Evolutionary conservation across 92 coral and sea anemone genomes (phyloP).

Genomic region (Actinostola sp.): DNA sequence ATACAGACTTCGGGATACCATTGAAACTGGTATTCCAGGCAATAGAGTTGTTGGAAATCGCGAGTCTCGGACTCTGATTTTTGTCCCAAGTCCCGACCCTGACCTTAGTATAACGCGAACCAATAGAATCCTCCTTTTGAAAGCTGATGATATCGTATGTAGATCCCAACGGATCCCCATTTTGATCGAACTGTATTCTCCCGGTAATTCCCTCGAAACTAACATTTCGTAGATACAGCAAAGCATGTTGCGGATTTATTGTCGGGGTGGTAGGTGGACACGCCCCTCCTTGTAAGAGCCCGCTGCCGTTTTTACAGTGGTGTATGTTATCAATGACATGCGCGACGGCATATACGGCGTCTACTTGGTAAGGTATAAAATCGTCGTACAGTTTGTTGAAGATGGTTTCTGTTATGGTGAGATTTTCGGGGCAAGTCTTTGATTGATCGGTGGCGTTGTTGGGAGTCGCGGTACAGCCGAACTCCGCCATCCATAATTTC

Average conservation of each 20-base stretch:
- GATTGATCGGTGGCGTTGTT: conserved; percentile 4
- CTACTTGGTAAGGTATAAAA: conserved; percentile 71
- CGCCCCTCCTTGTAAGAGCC: conserved; percentile 42
- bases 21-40: conserved; percentile 41
- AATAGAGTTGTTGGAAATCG: conserved; percentile 37
- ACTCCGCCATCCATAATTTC: conserved; percentile 55
- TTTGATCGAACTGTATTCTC: conserved; percentile 49
- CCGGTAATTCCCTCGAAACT: conserved; percentile 74
- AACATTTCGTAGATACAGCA: conserved; percentile 56
- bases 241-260: conserved; percentile 46
- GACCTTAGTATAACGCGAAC: conserved; percentile 29
- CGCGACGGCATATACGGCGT: conserved; percentile 73
- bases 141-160: conserved; percentile 69
- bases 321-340: conserved; percentile 65
- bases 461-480: conserved; percentile 31
- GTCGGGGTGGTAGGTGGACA: conserved; percentile 54
- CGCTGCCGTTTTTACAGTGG: conserved; percentile 51
- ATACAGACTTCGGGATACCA: conserved; percentile 60
- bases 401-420: conserved; percentile 37
- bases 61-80: conserved; percentile 28
- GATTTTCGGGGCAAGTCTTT: conserved; percentile 32
- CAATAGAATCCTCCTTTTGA: conserved; percentile 21
- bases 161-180: conserved; percentile 67
- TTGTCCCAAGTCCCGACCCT: conserved; percentile 67
- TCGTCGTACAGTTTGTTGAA: conserved; percentile 55